A percentile compares a stretch with the other conserved stretches of the same genome.
Conservation (phyloP, 1,140 invertebrate species). For the Delia radicum region DNA sequence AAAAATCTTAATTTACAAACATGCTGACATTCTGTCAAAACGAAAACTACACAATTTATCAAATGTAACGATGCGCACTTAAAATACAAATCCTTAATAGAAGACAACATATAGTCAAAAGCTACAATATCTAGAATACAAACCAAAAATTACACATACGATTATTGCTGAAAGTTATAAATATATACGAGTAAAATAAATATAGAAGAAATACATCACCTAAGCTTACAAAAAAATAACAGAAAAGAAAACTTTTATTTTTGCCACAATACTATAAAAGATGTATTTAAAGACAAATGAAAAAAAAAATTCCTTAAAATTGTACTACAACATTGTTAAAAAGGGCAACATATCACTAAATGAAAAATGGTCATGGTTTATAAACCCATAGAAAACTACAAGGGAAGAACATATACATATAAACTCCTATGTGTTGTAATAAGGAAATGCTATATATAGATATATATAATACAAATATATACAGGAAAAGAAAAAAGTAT, state of each 20-base stretch:
- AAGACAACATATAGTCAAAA: neutral
- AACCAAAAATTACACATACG: neutral
- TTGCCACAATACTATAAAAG: neutral
- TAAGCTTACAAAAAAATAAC: neutral
- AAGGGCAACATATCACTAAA: neutral
- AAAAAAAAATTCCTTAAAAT: neutral
- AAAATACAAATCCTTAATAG: neutral
- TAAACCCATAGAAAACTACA: neutral
- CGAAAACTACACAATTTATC: neutral
- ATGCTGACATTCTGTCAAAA: conserved; percentile 1
- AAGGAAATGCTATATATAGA: no score
- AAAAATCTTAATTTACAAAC: neutral
- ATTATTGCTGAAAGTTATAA: neutral
- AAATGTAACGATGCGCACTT: neutral
- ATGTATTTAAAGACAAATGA: neutral
- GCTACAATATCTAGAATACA: neutral
- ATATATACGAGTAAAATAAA: neutral
- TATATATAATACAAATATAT: no score
- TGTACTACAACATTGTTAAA: neutral
- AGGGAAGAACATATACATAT: neutral
- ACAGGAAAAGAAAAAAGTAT: no score
- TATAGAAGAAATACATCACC: neutral
- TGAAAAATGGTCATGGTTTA: conserved; percentile 4
- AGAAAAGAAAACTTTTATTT: neutral
- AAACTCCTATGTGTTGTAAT: neutral